Evolutionary conservation across 2,113 vertebrate genomes (phyloP), one percentile per base, ranked within the genome.

Genomic region (Falco punctatus): DNA sequence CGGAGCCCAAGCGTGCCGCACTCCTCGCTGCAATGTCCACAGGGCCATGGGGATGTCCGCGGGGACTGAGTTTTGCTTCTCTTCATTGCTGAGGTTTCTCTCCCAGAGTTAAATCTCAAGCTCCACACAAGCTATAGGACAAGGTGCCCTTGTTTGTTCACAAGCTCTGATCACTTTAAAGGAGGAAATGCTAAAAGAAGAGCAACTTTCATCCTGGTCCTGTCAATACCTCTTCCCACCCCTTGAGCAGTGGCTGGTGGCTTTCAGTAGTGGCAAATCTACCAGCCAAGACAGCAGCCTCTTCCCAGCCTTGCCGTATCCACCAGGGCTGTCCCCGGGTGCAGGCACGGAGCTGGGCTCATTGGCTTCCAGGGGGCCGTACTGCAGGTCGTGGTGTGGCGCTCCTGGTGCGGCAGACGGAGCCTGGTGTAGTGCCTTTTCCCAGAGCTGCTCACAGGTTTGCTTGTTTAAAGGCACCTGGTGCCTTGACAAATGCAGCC

Each of bases 341-440:
- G 16, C 46, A 32, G 48, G 40, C 33, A 8, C 1, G 1, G 42
- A 70, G 38, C n/a, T 1, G 5, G n/a, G 57, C 54, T 48, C 16
- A 1, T 3, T 2, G 1, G 33, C 38, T 66, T 22, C 58, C 59
- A 23, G 46, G 19, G n/a, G 61, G 21, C 27, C 17, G 52, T 5
- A 6, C 21, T 0, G 3, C 28, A 13, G 51, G 32, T 14, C 1
- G 2, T 20, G 66, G 49, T 19, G 27, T 26, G 3, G 2, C 3
- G 1, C 0, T 14, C 32, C 15, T 26, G 18, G 1, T 0, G 2
- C 52, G 12, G 21, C 48, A 30, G 40, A 6, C 0, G 0, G 27
- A 49, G 69, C 27, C 15, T 7, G 48, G 14, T 8, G 54, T n/a
- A 12, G 18, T 16, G n/a, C 38, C 52, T 61, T 55, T 58, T 44